phyloP scores from a whole-genome alignment of 2,888 invertebrate genomes.

The Perdita meconis region DNA sequence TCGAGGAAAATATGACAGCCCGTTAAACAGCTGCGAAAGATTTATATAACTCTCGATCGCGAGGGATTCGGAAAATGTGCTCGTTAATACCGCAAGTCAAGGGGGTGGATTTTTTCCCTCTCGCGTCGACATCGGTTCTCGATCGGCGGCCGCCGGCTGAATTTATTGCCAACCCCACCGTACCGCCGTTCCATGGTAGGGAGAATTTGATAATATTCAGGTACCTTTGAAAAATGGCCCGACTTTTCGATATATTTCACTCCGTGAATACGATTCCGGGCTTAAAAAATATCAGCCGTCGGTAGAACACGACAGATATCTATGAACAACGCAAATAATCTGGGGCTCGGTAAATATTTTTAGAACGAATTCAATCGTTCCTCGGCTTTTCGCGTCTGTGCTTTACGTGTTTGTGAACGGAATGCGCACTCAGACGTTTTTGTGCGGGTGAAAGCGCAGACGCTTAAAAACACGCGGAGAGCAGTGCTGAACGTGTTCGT shows the following conservation, averaged over 20 bases:
- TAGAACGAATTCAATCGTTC: background rate
- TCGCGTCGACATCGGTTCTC: background rate
- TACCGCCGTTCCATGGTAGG: no score
- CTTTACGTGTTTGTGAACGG: background rate
- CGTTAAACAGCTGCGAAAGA: slow-evolving; percentile 43
- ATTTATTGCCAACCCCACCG: slow-evolving; percentile 12
- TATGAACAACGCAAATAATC: background rate
- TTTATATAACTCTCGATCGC: slow-evolving; percentile 19
- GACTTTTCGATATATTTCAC: slow-evolving; percentile 8
- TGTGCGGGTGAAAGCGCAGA: background rate
- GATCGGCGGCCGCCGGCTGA: background rate
- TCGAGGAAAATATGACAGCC: slow-evolving; percentile 24
- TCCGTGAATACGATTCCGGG: slow-evolving; percentile 29
- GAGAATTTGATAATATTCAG: slow-evolving; percentile 8
- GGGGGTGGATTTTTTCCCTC: slow-evolving; percentile 40
- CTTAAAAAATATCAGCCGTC: background rate
- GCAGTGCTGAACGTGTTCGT: background rate
- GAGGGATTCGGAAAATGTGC: slow-evolving; percentile 8
- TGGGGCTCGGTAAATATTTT: slow-evolving; percentile 8
- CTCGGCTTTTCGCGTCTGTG: background rate
- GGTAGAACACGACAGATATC: background rate
- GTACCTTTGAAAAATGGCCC: slow-evolving; percentile 7
- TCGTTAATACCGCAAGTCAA: slow-evolving; percentile 64
- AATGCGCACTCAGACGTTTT: background rate
- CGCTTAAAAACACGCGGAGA: background rate